Base-by-base conservation (phyloP, 2,888 invertebrate genomes). In the Mythimna lalbum region DNA sequence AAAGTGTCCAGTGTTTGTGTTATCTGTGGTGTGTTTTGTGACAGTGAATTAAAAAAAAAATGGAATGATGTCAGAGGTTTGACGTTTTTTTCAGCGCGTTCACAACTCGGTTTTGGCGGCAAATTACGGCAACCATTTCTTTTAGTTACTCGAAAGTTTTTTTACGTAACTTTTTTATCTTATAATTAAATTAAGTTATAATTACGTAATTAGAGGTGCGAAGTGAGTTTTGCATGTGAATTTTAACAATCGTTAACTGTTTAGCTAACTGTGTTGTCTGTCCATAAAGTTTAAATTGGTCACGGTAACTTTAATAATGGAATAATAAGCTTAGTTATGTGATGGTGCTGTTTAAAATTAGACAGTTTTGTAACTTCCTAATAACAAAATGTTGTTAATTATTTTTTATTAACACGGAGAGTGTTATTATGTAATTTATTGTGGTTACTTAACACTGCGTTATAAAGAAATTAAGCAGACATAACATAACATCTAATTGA, bases 61-160 rank as follows among this genome's bases (percentile, higher is more conserved):
- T 83, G 91, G 90, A 89, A 90, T 90, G 90, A 83, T 55, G 69
- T 83, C 64, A 78, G 86, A 91, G 92, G 91, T 91, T 91, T 89
- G 91, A 76, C 64, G 60, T 75, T 79, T 70, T 39, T 81, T 82
- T 64, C 63, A 74, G 73, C 75, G 75, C 75, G 79, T 85, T 84
- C 86, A 89, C 87, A 86, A 83, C 83, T 85, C 86, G 87, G 82
- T 85, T 85, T 85, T 84, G 83, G 85, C 84, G 84, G 85, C 78
- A 85, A 81, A 39, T 60, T 27, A 21, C 27, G 63, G 74, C 70
- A 43, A 63, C 19, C 52, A 59, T 76, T 70, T 63, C 80, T 72
- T 64, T 73, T 67, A 72, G 33, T 52, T 67, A 49, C n/a, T 63
- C 39, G 68, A 68, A 81, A 76, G 56, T 76, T 73, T 83, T 72